A percentile compares a stretch with the other conserved stretches of the same genome.
Conservation (phyloP, 1,140 invertebrate genomes). For the Venustaconcha ellipsiformis region DNA sequence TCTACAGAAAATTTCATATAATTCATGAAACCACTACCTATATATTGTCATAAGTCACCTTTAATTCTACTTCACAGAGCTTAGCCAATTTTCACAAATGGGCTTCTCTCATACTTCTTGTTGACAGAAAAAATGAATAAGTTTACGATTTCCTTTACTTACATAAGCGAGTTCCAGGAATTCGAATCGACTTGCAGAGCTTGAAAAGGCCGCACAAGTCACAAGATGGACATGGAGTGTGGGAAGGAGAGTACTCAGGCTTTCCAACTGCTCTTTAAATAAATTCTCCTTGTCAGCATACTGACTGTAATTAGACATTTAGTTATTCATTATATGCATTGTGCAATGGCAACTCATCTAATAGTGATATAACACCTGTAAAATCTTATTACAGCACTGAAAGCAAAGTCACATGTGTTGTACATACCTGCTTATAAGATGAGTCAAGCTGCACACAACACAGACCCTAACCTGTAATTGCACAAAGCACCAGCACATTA, state of each 20-base stretch:
- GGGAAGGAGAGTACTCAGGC: slow-evolving; percentile 55
- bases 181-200: slow-evolving; percentile 62
- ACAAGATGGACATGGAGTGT: slow-evolving; percentile 63
- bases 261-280: slow-evolving; percentile 58
- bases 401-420: too few species aligned
- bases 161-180: slow-evolving; percentile 63
- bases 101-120: not conserved
- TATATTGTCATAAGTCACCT: too few species aligned
- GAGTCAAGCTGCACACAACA: too few species aligned
- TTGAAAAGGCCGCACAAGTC: slow-evolving; percentile 57
- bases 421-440: too few species aligned
- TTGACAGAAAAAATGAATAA: not conserved
- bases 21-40: too few species aligned
- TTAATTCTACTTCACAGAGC: too few species aligned
- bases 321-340: not conserved
- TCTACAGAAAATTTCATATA: too few species aligned
- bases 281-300: slow-evolving; percentile 54
- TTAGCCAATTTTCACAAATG: not conserved
- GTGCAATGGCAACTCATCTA: too few species aligned
- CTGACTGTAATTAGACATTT: slow-evolving; percentile 47
- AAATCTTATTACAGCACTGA: too few species aligned
- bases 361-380: too few species aligned
- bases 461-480: too few species aligned
- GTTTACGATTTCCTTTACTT: slow-evolving; percentile 26
- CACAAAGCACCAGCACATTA: too few species aligned